Base-by-base conservation (phyloP, 2,888 invertebrate genomes). In the Pseudolycoriella hygida region DNA sequence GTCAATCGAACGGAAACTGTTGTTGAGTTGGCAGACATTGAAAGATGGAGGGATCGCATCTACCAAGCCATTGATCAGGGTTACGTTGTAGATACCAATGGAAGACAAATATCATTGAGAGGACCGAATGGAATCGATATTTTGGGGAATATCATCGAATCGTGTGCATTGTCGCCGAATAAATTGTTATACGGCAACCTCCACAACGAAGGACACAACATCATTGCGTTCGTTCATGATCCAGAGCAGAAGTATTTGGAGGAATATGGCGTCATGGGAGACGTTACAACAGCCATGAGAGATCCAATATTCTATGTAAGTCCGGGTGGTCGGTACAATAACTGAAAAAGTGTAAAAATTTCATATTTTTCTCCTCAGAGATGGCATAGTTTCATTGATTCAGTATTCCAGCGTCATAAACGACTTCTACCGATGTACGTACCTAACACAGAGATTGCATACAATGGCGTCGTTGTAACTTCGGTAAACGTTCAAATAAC, bases 1-100 rank as follows among this genome's bases (percentile, higher is more conserved):
- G 55, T 86, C 39, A 73, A 76, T 53, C 70, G 86, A 19, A 73
- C 74, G 2, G 72, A 69, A 1, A 6, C 20, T 8, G 61, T 80
- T 15, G 50, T 62, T 14, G 59, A 61, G 49, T 52, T 64, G 18
- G 68, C 72, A 38, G 79, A 84, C 46, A 61, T 88, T 61, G 77
- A 79, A 52, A 68, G 77, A 34, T 88, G 83, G 83, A 72, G 79
- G 41, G 77, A 77, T 56, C 74, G 84, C 17, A 67, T 89, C 34
- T 73, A 75, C 46, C 78, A 78, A 19, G 80, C 82, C 6, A 81
- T 88, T 51, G 74, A 83, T 55, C 74, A 76, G 41, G 84, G 84
- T 14, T 60, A 59, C 39, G 76, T 77, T 3, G 64, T 64, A 41
- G 62, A 72, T 58, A 76, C 34, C 12, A 34, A 34, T n/a, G 57